phyloP scores from a whole-genome alignment of 1,140 invertebrate genomes.

The Phenacoccus solenopsis region DNA sequence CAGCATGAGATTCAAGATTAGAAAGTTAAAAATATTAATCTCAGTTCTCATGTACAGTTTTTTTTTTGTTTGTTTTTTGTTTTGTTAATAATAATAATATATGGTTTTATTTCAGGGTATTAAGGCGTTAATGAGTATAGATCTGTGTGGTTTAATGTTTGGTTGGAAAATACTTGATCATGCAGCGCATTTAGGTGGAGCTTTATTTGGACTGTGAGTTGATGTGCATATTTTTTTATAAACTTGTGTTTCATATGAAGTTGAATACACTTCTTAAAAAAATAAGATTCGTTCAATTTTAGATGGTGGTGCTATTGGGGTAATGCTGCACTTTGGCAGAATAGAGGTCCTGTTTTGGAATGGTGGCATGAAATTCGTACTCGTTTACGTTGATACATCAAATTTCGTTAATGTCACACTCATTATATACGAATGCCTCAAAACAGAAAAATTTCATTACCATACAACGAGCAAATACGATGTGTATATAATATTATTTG shows the following conservation, averaged over 20 bases:
- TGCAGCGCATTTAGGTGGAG: slow-evolving; percentile 93
- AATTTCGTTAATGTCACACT: no score
- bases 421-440: no score
- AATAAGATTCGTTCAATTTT: no score
- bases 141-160: slow-evolving; percentile 63
- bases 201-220: slow-evolving; percentile 78
- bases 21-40: background rate
- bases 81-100: slow-evolving; percentile 19
- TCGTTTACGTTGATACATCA: no score
- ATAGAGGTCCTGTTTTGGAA: background rate
- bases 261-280: no score
- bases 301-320: background rate
- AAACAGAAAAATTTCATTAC: no score
- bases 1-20: no score
- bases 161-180: slow-evolving; percentile 93
- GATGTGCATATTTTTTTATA: background rate
- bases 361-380: background rate
- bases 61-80: slow-evolving; percentile 9
- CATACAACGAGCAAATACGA: no score
- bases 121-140: slow-evolving; percentile 70
- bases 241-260: background rate
- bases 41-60: background rate
- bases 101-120: slow-evolving; percentile 52
- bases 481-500: no score
- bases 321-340: background rate